Evolutionary conservation across 2,888 invertebrate species (phyloP).

Genomic region (Amphipyra tragopoginis): DNA sequence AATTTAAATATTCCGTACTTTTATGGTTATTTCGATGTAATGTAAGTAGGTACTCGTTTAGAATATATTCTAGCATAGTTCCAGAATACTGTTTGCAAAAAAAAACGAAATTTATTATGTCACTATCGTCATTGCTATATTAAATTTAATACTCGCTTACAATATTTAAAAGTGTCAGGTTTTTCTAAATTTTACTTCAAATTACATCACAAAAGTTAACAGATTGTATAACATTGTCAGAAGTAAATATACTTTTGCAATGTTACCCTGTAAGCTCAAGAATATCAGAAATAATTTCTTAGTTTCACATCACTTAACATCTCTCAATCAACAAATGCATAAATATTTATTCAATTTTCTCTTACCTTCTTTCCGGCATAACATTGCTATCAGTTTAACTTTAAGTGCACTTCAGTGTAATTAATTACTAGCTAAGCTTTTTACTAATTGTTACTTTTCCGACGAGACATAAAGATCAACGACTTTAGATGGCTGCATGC

Average conservation of each 20-base stretch:
- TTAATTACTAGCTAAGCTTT: conserved; percentile 19
- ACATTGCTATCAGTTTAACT: conserved; percentile 7
- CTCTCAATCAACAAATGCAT: conserved; percentile 3
- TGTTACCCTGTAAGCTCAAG: not conserved
- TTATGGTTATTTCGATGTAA: conserved; percentile 9
- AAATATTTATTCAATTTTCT: conserved; percentile 3
- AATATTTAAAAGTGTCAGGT: conserved; percentile 25
- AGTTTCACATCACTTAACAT: conserved; percentile 16
- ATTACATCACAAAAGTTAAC: conserved; percentile 37
- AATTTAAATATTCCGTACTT: not conserved
- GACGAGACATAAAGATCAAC: conserved; percentile 21
- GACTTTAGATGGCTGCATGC: conserved; percentile 21
- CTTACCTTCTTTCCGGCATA: not conserved
- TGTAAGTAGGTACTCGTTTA: not conserved
- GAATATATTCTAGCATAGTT: not conserved
- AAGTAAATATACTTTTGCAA: too few relatives aligned
- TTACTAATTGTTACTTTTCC: conserved; percentile 31
- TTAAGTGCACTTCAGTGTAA: conserved; percentile 33
- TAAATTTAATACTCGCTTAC: conserved; percentile 22
- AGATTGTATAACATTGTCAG: conserved; percentile 7
- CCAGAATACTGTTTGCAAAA: conserved; percentile 2
- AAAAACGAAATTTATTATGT: not conserved
- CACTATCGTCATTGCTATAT: conserved; percentile 10
- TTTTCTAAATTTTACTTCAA: conserved; percentile 27
- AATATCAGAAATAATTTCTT: conserved; percentile 12